A percentile compares a stretch with the other conserved stretches of the same genome.
These are phyloP conservation scores for Bombus cullumanus DNA, from an alignment of 1,140 invertebrate species.

Conservation along the genomic window DNA sequence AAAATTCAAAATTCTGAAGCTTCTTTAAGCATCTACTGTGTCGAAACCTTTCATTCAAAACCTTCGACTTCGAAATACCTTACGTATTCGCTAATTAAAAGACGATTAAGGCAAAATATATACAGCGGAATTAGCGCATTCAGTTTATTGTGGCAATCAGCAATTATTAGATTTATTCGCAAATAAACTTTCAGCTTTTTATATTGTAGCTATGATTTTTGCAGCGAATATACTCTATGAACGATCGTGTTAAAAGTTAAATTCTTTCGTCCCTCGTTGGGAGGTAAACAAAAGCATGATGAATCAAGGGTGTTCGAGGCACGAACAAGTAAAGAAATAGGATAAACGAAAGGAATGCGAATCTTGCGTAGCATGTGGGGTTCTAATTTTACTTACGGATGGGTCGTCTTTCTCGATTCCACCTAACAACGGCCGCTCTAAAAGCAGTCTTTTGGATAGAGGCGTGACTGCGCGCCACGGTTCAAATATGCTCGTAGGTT, in stretches of 20 bases:
- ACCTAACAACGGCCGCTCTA: slow-evolving; percentile 53
- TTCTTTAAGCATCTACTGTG: no score
- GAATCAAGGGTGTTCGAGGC: slow-evolving; percentile 21
- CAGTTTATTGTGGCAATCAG: no score
- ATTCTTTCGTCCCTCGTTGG: neutral
- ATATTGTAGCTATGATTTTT: neutral
- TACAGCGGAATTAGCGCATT: neutral
- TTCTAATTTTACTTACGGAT: slow-evolving; percentile 65
- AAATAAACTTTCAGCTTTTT: neutral
- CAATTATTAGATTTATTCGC: neutral
- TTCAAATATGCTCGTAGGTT: slow-evolving; percentile 38
- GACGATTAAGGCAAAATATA: neutral
- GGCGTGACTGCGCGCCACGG: slow-evolving; percentile 43
- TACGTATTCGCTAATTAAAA: neutral
- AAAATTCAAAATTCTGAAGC: neutral
- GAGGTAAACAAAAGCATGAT: slow-evolving; percentile 57
- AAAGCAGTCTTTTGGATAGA: slow-evolving; percentile 51
- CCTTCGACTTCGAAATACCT: neutral
- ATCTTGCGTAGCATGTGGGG: slow-evolving; percentile 44
- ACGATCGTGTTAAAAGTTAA: slow-evolving; percentile 7
- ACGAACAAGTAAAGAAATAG: slow-evolving; percentile 25
- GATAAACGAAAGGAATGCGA: slow-evolving; percentile 61
- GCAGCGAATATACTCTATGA: neutral
- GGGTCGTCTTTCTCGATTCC: slow-evolving; percentile 49
- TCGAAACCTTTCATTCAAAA: neutral